A percentile compares a stretch with the other conserved stretches of the same genome.
These are phyloP conservation scores for Elysia crispata DNA, from an alignment of 2,888 invertebrate genomes.

Conservation along the genomic window DNA sequence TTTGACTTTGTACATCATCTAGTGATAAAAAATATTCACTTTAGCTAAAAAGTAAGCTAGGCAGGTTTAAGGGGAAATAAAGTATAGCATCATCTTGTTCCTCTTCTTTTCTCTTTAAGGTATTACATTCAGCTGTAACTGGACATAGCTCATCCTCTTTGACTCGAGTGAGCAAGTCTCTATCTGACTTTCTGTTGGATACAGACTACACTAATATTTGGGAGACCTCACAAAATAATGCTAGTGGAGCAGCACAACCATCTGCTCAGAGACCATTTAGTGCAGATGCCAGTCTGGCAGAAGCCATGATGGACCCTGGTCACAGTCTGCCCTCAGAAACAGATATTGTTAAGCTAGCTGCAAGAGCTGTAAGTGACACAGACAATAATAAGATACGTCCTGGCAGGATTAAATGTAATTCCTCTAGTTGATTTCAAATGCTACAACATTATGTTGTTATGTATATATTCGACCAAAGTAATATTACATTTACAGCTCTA, in stretches of 20 bases:
- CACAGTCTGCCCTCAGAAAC: constrained; percentile 52
- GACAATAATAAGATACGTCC: no score
- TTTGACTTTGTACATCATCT: no score
- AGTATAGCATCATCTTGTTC: background rate
- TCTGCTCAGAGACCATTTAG: constrained; percentile 37
- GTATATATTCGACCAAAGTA: no score
- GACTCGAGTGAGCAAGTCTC: constrained; percentile 63
- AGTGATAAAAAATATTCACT: no score
- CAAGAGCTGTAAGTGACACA: constrained; percentile 79
- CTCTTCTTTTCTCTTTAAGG: background rate
- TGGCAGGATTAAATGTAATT: no score
- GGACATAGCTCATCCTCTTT: constrained; percentile 72
- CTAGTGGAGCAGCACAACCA: background rate
- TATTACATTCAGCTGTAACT: constrained; percentile 66
- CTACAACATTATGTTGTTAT: no score
- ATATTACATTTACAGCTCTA: no score
- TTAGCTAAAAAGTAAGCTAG: no score
- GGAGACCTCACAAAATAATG: constrained; percentile 46
- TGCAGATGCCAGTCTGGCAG: constrained; percentile 42
- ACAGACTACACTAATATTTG: constrained; percentile 60
- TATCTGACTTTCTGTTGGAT: constrained; percentile 67
- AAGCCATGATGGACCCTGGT: constrained; percentile 42
- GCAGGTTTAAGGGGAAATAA: no score
- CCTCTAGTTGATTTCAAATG: no score
- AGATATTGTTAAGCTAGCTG: constrained; percentile 79